phyloP scores from a whole-genome alignment of 2,797 vertebrate species.

The Borostomias antarcticus region DNA sequence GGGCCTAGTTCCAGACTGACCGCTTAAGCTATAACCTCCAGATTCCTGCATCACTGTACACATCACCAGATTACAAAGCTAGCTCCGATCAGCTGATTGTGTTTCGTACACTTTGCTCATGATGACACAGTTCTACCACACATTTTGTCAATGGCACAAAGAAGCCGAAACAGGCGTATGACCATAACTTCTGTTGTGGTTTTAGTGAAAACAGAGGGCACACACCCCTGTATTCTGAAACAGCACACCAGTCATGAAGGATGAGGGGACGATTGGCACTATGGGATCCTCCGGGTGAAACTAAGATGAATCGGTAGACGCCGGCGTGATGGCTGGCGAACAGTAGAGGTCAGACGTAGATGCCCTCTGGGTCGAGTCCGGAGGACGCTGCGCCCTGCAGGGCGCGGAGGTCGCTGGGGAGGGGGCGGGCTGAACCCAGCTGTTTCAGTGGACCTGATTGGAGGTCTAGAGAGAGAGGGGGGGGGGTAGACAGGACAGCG shows the following conservation, averaged over 20 bases:
- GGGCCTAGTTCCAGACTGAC: neutral
- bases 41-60: neutral
- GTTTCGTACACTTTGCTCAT: no score
- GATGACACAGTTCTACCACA: no score
- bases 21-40: neutral
- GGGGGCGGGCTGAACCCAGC: slow-evolving; percentile 83
- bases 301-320: neutral
- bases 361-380: slow-evolving; percentile 93
- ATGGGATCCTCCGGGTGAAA: neutral
- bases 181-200: no score
- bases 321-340: neutral
- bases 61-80: no score
- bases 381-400: slow-evolving; percentile 87
- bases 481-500: neutral
- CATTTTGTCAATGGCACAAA: no score
- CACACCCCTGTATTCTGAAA: no score
- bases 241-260: no score
- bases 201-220: no score
- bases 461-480: slow-evolving; percentile 59
- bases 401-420: slow-evolving; percentile 88
- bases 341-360: slow-evolving; percentile 87
- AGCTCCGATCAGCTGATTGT: no score
- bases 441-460: slow-evolving; percentile 86
- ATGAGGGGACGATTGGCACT: neutral
- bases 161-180: no score